A percentile compares a stretch with the other conserved stretches of the same genome.
phyloP scores from a whole-genome alignment of 1,140 invertebrate genomes.

The Sogatella furcifera region DNA sequence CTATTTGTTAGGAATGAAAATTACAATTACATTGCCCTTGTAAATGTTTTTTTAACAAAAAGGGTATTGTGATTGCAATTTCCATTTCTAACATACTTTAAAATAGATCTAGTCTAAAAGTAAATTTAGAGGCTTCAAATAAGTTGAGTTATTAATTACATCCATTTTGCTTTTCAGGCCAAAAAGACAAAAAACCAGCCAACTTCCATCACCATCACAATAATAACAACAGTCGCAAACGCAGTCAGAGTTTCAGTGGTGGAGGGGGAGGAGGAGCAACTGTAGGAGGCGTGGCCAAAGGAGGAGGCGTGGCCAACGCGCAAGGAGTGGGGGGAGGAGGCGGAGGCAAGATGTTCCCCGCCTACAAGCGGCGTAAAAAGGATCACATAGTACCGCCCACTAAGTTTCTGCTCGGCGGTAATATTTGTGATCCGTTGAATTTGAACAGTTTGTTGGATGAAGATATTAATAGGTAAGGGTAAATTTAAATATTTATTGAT shows the following conservation, averaged over 20 bases:
- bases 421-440: conserved; percentile 90
- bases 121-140: no score
- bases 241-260: not conserved
- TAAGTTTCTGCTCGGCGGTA: conserved; percentile 89
- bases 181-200: no score
- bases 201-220: no score
- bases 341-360: conserved; percentile 15
- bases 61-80: no score
- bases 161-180: no score
- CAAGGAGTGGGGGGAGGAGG: conserved; percentile 2
- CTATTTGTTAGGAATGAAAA: no score
- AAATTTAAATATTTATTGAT: not conserved
- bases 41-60: no score
- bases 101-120: no score
- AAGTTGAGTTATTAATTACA: no score
- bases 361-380: conserved; percentile 50
- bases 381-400: conserved; percentile 70
- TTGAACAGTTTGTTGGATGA: conserved; percentile 85
- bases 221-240: not conserved
- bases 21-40: no score
- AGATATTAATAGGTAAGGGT: conserved; percentile 53
- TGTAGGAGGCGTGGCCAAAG: not conserved
- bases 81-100: no score
- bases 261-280: not conserved
- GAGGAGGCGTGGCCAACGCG: not conserved